These are phyloP conservation scores for Melanotaenia maccullochi DNA, from an alignment of 2,797 vertebrate species.

Conservation along the genomic window DNA sequence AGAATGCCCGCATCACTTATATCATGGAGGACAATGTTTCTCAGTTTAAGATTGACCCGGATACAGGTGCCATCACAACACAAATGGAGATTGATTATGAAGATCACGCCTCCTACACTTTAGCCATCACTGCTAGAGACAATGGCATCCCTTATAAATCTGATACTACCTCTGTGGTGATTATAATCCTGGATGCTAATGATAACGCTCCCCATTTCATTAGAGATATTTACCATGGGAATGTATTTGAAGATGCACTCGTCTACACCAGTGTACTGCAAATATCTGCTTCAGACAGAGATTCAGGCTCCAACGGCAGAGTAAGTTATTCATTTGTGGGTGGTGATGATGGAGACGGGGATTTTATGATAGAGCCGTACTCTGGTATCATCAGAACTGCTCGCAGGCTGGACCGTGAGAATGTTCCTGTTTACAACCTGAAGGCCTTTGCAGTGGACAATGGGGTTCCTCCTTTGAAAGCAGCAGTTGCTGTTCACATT, in stretches of 20 bases:
- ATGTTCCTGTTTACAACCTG: constrained; percentile 90
- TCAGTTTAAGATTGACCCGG: constrained; percentile 93
- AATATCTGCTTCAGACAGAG: constrained; percentile 92
- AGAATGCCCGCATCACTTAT: constrained; percentile 96
- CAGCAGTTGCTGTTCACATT: constrained; percentile 89
- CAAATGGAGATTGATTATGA: constrained; percentile 95
- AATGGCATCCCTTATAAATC: constrained; percentile 98
- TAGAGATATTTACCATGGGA: constrained; percentile 90
- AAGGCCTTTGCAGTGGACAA: constrained; percentile 91
- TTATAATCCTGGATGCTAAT: constrained; percentile 92
- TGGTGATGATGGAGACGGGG: constrained; percentile 94
- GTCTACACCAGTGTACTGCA: constrained; percentile 93
- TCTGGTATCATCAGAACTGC: constrained; percentile 94
- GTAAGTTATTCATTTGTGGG: constrained; percentile 93
- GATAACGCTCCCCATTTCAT: constrained; percentile 92
- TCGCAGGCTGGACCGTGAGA: constrained; percentile 94
- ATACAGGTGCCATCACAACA: constrained; percentile 92
- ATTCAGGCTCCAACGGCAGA: constrained; percentile 91
- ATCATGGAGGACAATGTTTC: constrained; percentile 94
- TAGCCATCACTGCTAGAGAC: constrained; percentile 93
- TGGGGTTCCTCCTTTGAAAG: constrained; percentile 89
- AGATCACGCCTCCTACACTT: constrained; percentile 92
- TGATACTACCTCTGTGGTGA: constrained; percentile 94
- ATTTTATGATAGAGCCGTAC: constrained; percentile 92
- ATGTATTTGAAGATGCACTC: constrained; percentile 90